A percentile compares a stretch with the other conserved stretches of the same genome.
Evolutionary conservation across 2,797 vertebrate genomes (phyloP).

Genomic region (Nyctibius grandis): DNA sequence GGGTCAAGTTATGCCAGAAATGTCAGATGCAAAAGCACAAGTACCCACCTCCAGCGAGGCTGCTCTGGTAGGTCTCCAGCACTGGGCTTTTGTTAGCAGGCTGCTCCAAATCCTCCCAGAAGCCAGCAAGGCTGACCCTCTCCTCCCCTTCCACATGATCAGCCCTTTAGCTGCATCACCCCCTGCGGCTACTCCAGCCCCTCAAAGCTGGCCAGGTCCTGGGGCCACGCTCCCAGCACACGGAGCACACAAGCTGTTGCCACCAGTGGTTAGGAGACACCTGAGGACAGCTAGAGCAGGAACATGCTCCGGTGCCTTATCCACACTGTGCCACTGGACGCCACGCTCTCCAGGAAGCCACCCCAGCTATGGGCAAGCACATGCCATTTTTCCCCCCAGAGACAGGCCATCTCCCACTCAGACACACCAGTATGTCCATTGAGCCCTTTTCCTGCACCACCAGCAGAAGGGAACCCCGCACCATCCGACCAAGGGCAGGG

Average conservation of each 20-base stretch:
- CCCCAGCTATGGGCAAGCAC: neutral
- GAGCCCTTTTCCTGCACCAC: neutral
- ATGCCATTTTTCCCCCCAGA: neutral
- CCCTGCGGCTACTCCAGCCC: neutral
- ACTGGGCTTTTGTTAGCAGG: neutral
- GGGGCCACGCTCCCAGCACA: neutral
- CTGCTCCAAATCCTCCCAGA: rapidly evolving
- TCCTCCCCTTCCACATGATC: neutral
- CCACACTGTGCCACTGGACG: rapidly evolving
- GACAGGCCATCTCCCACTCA: neutral
- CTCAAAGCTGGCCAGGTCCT: rapidly evolving
- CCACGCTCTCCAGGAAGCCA: neutral
- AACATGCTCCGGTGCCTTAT: neutral
- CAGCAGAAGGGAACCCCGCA: rapidly evolving
- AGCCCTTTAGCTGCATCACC: neutral
- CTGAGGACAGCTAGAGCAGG: neutral
- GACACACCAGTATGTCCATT: rapidly evolving
- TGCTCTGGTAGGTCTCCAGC: neutral
- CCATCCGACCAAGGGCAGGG: neutral
- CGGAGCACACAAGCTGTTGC: neutral
- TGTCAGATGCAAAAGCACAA: neutral
- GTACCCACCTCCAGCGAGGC: neutral
- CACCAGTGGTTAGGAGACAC: neutral
- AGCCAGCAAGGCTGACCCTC: neutral
- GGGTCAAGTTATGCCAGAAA: neutral